Evolutionary conservation across 1,140 invertebrate species (phyloP).

Genomic region (Proales similis): DNA sequence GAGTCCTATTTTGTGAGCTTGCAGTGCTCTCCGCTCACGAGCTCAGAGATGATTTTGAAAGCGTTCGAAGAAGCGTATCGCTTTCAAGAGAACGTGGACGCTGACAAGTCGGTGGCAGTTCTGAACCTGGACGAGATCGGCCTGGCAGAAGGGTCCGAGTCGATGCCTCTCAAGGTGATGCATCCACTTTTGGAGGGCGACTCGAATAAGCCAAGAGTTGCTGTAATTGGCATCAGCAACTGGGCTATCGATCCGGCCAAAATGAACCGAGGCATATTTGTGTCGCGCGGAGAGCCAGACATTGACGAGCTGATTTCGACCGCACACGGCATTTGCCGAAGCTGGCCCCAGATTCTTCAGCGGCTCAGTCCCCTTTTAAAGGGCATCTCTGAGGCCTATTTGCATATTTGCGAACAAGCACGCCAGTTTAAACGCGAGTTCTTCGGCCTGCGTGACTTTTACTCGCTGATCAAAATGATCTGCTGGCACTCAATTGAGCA

Average conservation of each 20-base stretch:
- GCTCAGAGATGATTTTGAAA: conserved; percentile 46
- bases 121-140: conserved; percentile 50
- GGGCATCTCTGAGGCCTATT: conserved; percentile 43
- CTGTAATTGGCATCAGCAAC: conserved; percentile 49
- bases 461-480: conserved; percentile 49
- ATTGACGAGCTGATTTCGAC: conserved; percentile 42
- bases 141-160: conserved; percentile 44
- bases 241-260: conserved; percentile 49
- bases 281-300: conserved; percentile 45
- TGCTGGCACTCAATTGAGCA: conserved; percentile 41
- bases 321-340: conserved; percentile 45
- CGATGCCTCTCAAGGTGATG: conserved; percentile 48
- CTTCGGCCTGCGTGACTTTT: conserved; percentile 50
- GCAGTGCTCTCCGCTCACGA: conserved; percentile 47
- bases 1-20: conserved; percentile 44
- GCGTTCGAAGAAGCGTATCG: conserved; percentile 45
- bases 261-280: conserved; percentile 48
- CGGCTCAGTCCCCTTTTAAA: conserved; percentile 39
- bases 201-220: conserved; percentile 42
- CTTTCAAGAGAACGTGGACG: conserved; percentile 44
- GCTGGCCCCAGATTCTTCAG: conserved; percentile 38
- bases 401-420: conserved; percentile 41
- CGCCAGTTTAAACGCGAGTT: conserved; percentile 44
- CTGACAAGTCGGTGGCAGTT: conserved; percentile 44
- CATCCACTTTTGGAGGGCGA: conserved; percentile 41